Conservation (phyloP, 2,888 invertebrate species). For the Epiblema foenella region DNA sequence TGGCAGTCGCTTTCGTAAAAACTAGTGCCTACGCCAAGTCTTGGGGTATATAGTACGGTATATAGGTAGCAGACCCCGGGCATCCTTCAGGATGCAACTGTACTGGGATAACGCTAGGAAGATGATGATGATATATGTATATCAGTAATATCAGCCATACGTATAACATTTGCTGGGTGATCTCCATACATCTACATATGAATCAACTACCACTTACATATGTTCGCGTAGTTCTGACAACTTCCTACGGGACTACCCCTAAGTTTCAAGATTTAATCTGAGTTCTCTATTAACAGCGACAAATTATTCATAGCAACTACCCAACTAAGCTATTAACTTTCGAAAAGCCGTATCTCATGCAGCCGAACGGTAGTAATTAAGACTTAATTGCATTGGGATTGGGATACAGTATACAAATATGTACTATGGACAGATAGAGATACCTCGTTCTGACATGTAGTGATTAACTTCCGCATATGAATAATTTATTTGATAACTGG, state of each 20-base stretch:
- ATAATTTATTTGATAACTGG: slow-evolving; percentile 24
- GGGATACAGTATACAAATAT: neutral
- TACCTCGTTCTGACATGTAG: slow-evolving; percentile 8
- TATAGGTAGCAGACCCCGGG: too few relatives aligned
- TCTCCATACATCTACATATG: neutral
- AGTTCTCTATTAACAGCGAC: slow-evolving; percentile 36
- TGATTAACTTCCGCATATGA: slow-evolving; percentile 28
- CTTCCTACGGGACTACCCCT: slow-evolving; percentile 24
- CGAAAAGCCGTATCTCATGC: neutral
- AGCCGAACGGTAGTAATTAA: neutral
- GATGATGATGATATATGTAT: too few relatives aligned
- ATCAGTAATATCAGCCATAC: neutral
- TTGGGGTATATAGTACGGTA: too few relatives aligned
- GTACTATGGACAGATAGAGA: neutral
- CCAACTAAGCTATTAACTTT: neutral
- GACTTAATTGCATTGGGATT: neutral
- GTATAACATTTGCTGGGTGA: neutral
- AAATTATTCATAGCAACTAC: slow-evolving; percentile 39
- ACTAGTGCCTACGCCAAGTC: too few relatives aligned
- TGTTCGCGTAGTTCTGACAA: slow-evolving; percentile 7
- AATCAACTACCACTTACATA: slow-evolving; percentile 15
- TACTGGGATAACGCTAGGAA: too few relatives aligned
- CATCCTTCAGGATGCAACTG: too few relatives aligned
- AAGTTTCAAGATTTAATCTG: slow-evolving; percentile 19
- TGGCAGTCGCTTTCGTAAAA: too few relatives aligned